A percentile compares a stretch with the other conserved stretches of the same genome.
These are phyloP conservation scores for Hyperoplus immaculatus DNA, from an alignment of 2,797 vertebrate genomes.

Conservation along the genomic window DNA sequence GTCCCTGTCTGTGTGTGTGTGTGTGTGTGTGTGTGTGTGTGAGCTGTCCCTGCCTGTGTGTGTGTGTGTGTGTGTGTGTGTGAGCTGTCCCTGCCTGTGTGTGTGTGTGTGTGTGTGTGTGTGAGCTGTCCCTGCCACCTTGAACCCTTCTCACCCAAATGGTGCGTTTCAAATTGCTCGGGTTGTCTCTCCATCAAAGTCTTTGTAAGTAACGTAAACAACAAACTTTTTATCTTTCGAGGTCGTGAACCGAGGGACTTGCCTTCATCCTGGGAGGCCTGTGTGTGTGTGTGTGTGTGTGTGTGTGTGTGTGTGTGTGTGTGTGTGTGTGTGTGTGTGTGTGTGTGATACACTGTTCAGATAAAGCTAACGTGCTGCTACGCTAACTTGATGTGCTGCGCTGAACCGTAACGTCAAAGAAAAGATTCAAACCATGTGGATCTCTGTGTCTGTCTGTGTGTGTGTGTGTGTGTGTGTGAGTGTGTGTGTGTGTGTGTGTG, in stretches of 20 bases:
- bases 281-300: neutral
- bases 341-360: conserved; percentile 69
- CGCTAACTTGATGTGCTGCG: conserved; percentile 30
- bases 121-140: conserved; percentile 54
- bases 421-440: conserved; percentile 72
- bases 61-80: too few species aligned
- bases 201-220: conserved; percentile 76
- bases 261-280: conserved; percentile 75
- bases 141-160: conserved; percentile 84
- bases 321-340: too few species aligned
- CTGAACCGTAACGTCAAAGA: conserved; percentile 50
- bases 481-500: conserved; percentile 7
- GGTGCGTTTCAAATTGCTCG: conserved; percentile 83
- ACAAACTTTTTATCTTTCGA: conserved; percentile 82
- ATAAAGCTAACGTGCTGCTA: conserved; percentile 65
- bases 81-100: too few species aligned
- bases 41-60: too few species aligned
- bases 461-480: conserved; percentile 25
- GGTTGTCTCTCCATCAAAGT: conserved; percentile 87
- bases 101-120: too few species aligned
- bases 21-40: too few species aligned
- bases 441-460: conserved; percentile 12
- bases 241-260: conserved; percentile 79
- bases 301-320: too few species aligned
- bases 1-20: too few species aligned